Evolutionary conservation across 2,113 vertebrate genomes (phyloP).

Genomic region (Poicephalus meyeri): DNA sequence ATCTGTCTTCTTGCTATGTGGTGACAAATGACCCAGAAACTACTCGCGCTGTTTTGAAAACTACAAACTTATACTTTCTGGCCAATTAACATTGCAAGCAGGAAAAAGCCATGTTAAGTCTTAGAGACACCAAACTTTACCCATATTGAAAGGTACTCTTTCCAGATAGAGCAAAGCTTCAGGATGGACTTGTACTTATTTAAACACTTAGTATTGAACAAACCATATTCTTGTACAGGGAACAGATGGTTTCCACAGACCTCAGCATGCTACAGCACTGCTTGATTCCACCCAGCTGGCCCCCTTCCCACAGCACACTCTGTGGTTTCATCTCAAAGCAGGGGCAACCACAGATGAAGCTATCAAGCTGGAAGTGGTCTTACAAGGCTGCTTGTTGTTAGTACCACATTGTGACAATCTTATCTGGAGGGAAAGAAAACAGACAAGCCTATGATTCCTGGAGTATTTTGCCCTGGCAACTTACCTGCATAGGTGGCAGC

Average conservation of each 20-base stretch:
- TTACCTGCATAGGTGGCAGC: constrained; percentile 93
- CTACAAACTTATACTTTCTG: neutral
- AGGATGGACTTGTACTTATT: neutral
- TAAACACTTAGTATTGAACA: neutral
- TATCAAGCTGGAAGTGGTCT: neutral
- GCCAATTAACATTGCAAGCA: neutral
- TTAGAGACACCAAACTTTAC: neutral
- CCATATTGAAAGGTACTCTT: neutral
- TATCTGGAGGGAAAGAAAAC: neutral
- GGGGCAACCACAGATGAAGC: neutral
- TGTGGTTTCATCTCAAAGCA: neutral
- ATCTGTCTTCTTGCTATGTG: neutral
- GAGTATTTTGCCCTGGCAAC: neutral
- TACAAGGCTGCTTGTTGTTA: neutral
- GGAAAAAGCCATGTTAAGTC: neutral
- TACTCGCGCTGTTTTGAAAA: neutral
- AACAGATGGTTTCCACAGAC: neutral
- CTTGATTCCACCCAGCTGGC: neutral
- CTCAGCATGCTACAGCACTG: neutral
- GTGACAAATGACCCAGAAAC: neutral
- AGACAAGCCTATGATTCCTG: neutral
- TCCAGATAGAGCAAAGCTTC: neutral
- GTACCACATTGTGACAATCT: neutral
- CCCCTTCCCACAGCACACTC: neutral
- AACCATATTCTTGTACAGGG: neutral